Evolutionary conservation across 2,113 vertebrate species (phyloP), one percentile per base, ranked within the genome.

Genomic region (Coturnix japonica): DNA sequence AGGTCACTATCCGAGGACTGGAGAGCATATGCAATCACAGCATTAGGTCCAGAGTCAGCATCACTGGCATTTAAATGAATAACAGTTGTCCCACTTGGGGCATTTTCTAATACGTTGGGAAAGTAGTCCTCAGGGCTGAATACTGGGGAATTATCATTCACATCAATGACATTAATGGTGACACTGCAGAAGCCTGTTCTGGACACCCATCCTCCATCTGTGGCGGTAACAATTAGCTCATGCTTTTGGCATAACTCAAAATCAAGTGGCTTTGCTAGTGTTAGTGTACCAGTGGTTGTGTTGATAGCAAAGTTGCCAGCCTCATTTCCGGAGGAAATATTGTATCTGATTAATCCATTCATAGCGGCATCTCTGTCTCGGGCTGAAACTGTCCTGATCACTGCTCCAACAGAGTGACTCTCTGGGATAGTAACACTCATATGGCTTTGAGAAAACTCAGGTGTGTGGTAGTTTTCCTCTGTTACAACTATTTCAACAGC

Each of bases 1-100:
- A 99, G 98, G 93, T 99, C 99, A 5, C 99, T 99, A 96, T 99
- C 99, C 20, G 99, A 99, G 13, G 98, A 98, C 96, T 99, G 98
- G 53, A 99, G 97, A 11, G 98, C 97, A 35, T 99, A 99, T 0
- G 99, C 99, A 94, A 98, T 98, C 90, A 99, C 98, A 4, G 98
- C 98, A 2, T 99, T 99, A 15, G 98, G 82, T 13, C 99, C 98
- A 2, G 99, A 99, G 95, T 99, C 99, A 1, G 97, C 96, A 75
- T 99, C 99, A 0, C 96, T 98, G 63, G 98, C 99, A 1, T 98
- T 98, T 77, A 99, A 96, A 89, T 97, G 98, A 44, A 99, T 98
- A 56, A 99, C 99, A 2, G 98, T 99, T 33, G 99, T 99, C 46
- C 99, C 99, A 85, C 99, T 99, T 13, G 99, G 99, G 21, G 99